Evolutionary conservation across 2,888 invertebrate genomes (phyloP).

Genomic region (Polylopha cassiicola): DNA sequence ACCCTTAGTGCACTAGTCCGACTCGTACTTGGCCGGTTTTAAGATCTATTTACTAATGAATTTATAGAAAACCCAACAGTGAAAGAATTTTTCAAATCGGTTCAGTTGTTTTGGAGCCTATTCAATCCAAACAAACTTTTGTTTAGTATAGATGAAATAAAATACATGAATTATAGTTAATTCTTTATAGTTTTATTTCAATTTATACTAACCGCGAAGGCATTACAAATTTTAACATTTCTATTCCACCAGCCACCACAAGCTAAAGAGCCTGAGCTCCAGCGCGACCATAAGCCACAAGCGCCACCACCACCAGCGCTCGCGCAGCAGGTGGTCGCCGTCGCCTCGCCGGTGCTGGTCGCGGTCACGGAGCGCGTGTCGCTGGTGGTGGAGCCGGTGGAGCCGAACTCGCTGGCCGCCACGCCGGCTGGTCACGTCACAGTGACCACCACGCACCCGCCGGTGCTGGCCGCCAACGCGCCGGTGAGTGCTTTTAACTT

Average conservation of each 20-base stretch:
- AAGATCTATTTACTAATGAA: too few species aligned
- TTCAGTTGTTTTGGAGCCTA: too few species aligned
- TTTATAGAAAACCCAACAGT: too few species aligned
- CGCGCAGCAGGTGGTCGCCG: constrained; percentile 42
- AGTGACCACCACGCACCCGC: constrained; percentile 90
- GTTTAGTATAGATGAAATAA: too few species aligned
- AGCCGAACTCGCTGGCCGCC: constrained; percentile 83
- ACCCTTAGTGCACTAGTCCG: too few species aligned
- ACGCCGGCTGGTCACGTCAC: constrained; percentile 86
- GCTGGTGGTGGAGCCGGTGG: constrained; percentile 41
- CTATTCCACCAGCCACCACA: constrained; percentile 30
- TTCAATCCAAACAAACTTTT: too few species aligned
- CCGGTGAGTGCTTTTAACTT: constrained; percentile 40
- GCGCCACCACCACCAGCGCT: constrained; percentile 28
- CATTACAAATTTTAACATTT: too few species aligned
- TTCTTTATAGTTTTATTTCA: too few species aligned
- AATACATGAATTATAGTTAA: too few species aligned
- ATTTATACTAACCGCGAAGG: too few species aligned
- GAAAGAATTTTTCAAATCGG: too few species aligned
- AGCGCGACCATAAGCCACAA: constrained; percentile 28
- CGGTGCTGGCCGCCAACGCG: constrained; percentile 82
- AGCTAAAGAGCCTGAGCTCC: constrained; percentile 31
- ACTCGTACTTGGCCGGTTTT: too few species aligned
- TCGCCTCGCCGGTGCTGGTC: constrained; percentile 25
- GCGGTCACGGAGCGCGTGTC: constrained; percentile 30